A percentile compares a stretch with the other conserved stretches of the same genome.
phyloP scores from a whole-genome alignment of 2,888 invertebrate species.

The Limnephilus lunatus region DNA sequence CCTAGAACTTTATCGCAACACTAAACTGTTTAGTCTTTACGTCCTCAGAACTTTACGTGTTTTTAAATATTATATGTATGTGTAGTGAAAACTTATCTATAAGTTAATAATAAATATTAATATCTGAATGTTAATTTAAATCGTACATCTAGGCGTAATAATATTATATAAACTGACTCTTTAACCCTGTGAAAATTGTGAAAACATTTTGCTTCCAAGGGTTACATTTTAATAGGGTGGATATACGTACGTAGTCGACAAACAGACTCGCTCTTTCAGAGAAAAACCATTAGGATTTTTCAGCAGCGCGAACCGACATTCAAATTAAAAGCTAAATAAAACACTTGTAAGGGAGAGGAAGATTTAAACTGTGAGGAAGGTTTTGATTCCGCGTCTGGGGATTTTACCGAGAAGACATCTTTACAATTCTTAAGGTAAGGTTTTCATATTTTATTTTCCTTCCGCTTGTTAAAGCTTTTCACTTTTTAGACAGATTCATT shows the following conservation, averaged over 20 bases:
- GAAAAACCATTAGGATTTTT: conserved; percentile 14
- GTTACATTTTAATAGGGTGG: conserved; percentile 34
- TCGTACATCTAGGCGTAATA: not conserved
- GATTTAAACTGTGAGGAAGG: conserved; percentile 37
- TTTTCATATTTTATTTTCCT: conserved; percentile 15
- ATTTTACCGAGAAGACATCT: conserved; percentile 34
- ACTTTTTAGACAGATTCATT: not conserved
- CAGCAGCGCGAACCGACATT: conserved; percentile 16
- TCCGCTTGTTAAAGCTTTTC: not conserved
- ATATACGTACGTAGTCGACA: conserved; percentile 5
- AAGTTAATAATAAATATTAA: not conserved
- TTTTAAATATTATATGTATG: conserved; percentile 18
- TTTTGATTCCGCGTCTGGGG: conserved; percentile 36
- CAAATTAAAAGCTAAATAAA: conserved; percentile 33
- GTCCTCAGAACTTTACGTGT: not conserved
- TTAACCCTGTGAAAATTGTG: conserved; percentile 20
- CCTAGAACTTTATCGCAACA: not conserved
- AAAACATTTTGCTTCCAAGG: conserved; percentile 3
- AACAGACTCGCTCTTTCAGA: not conserved
- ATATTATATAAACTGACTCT: not conserved
- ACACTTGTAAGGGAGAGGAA: conserved; percentile 18
- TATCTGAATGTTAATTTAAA: not conserved
- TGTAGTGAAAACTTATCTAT: conserved; percentile 3
- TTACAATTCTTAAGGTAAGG: conserved; percentile 30
- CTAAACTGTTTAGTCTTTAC: not conserved